Base-by-base conservation (phyloP, 2,797 vertebrate genomes). In the Lagorchestes hirsutus region DNA sequence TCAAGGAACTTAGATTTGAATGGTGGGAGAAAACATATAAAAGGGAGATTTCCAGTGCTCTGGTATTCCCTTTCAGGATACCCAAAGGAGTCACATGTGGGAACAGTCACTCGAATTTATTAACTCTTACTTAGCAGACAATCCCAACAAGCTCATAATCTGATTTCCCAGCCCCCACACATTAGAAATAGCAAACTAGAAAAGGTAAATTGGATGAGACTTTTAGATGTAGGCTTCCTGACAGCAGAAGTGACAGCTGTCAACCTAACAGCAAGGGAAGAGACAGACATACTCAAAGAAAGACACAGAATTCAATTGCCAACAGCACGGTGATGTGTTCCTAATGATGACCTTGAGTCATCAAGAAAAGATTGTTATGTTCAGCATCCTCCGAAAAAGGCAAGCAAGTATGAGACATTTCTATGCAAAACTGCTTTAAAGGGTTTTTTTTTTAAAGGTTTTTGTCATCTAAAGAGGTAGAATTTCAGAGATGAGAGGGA, bases 101-200 rank as follows among this genome's bases (percentile, higher is more conserved):
- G 40, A 46, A 87, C 11, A 87, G 40, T 87, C 40, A 11, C 40
- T 87, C 74, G 27, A 87, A 87, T 50, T 87, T 87, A 87, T 87
- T 46, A 46, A 87, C 74, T 87, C 74, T 27, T 87, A 6, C 74
- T 87, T 87, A 87, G 74, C 22, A 50, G 74, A 87, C 74, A 87
- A 46, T 87, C 40, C 22, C 46, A 87, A 87, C 74, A 87, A 87
- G 40, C 40, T 87, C 22, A 87, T 87, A 87, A 87, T 87, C 40
- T 87, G 74, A 3, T 87, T 87, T 87, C 74, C 22, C 40, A 82
- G 18, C 74, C 74, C n/a, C 22, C 40, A 27, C 22, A 87, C 40
- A 87, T 87, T 87, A 87, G 74, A 87, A 87, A 87, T 87, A 87
- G 74, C 74, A 87, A 87, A 46, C 74, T 50, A 87, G 74, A 87